Conservation (phyloP, 2,888 invertebrate genomes). For the Xestia rhomboidea region DNA sequence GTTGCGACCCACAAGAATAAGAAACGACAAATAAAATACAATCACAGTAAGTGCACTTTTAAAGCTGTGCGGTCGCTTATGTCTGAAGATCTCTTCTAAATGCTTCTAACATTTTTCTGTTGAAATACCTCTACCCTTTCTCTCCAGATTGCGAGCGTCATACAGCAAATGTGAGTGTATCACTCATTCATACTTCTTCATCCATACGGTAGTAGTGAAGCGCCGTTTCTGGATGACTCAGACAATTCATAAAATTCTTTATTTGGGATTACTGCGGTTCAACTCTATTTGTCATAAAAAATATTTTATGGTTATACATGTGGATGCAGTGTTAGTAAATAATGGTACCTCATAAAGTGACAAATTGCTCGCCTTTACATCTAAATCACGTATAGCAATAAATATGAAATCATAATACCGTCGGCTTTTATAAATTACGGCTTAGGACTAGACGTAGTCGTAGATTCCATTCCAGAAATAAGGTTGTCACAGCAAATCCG, state of each 20-base stretch:
- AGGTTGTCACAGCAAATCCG: slow-evolving; percentile 66
- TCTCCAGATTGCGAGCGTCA: slow-evolving; percentile 61
- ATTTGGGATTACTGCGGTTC: slow-evolving; percentile 49
- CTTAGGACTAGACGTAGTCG: slow-evolving; percentile 36
- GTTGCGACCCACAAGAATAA: slow-evolving; percentile 69
- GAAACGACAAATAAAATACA: slow-evolving; percentile 75
- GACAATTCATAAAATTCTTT: slow-evolving; percentile 63
- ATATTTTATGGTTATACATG: slow-evolving; percentile 53
- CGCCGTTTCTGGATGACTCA: slow-evolving; percentile 52
- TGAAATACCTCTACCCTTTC: slow-evolving; percentile 63
- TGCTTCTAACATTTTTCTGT: slow-evolving; percentile 71
- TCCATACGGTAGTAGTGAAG: slow-evolving; percentile 61
- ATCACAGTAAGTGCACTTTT: slow-evolving; percentile 80
- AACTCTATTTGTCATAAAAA: slow-evolving; percentile 58
- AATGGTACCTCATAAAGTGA: slow-evolving; percentile 54
- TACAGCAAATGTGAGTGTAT: slow-evolving; percentile 60
- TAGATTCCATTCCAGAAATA: slow-evolving; percentile 47
- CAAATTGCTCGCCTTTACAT: slow-evolving; percentile 28
- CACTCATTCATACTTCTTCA: slow-evolving; percentile 64
- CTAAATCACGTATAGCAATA: slow-evolving; percentile 30
- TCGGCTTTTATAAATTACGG: slow-evolving; percentile 47
- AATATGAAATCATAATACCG: slow-evolving; percentile 29
- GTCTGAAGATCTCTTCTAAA: slow-evolving; percentile 72
- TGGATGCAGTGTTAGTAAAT: slow-evolving; percentile 53
- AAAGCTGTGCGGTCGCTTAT: slow-evolving; percentile 72